These are phyloP conservation scores for Liasis olivaceus DNA, from an alignment of 2,797 vertebrate genomes.

Conservation along the genomic window DNA sequence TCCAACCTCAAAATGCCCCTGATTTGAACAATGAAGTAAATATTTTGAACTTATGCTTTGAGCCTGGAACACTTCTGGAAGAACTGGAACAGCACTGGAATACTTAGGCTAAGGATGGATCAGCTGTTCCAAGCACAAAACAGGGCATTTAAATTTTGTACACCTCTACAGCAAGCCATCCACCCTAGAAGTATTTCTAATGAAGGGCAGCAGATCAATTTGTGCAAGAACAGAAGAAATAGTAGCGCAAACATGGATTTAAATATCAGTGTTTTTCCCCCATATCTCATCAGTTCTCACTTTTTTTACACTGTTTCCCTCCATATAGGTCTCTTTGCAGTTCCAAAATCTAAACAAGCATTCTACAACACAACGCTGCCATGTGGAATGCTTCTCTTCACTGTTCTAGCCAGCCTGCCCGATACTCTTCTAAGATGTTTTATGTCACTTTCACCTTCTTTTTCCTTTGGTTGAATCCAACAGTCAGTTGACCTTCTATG, in stretches of 20 bases:
- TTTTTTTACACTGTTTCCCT: too few relatives aligned
- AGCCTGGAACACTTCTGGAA: neutral
- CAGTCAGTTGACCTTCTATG: neutral
- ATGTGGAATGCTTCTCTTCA: neutral
- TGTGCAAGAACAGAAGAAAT: neutral
- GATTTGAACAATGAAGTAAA: neutral
- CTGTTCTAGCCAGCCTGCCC: neutral
- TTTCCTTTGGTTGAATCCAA: neutral
- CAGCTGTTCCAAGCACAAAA: neutral
- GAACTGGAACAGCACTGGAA: neutral
- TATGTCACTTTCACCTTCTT: neutral
- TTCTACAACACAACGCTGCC: neutral
- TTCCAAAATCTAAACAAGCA: neutral
- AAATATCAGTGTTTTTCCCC: neutral
- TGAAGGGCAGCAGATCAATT: neutral
- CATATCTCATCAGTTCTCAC: neutral
- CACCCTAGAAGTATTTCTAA: neutral
- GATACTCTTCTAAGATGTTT: neutral
- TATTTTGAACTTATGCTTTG: neutral
- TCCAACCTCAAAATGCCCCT: neutral
- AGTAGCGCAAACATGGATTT: neutral
- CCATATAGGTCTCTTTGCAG: too few relatives aligned
- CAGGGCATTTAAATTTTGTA: neutral
- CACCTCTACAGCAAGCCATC: neutral
- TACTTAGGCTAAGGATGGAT: neutral